phyloP scores from a whole-genome alignment of 1,140 invertebrate genomes.

The Atta colombica region DNA sequence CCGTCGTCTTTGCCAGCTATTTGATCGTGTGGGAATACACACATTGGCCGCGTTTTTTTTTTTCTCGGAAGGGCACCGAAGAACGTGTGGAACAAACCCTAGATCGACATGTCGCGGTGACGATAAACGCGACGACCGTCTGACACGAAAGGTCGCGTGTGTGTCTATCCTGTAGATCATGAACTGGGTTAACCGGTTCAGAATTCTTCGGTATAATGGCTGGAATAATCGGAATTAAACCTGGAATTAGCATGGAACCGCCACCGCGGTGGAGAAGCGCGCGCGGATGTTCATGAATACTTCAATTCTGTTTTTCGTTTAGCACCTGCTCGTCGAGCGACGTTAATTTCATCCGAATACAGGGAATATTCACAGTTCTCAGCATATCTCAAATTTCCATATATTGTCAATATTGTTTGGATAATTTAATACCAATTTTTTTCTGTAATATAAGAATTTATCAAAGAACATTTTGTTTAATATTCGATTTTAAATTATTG shows the following conservation, averaged over 20 bases:
- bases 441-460: not conserved
- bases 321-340: constrained; percentile 3
- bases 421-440: not conserved
- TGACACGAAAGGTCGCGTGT: constrained; percentile 83
- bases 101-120: constrained; percentile 44
- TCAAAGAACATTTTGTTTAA: not conserved
- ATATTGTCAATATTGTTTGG: not conserved
- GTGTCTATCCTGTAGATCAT: constrained; percentile 68
- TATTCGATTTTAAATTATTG: not conserved
- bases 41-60: not conserved
- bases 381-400: not conserved
- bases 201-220: constrained; percentile 75
- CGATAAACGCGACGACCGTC: constrained; percentile 70
- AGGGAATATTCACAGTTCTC: not conserved
- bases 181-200: constrained; percentile 78
- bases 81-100: constrained; percentile 14
- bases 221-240: constrained; percentile 76
- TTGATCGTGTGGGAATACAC: constrained; percentile 2
- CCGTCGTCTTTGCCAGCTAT: not conserved
- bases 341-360: constrained; percentile 14
- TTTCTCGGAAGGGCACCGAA: not conserved
- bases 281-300: constrained; percentile 41
- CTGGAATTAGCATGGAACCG: constrained; percentile 53
- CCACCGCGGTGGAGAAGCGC: not conserved
- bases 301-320: constrained; percentile 24